These are phyloP conservation scores for Phenganax marumi DNA, from an alignment of 92 coral and sea anemone species.

Conservation along the genomic window DNA sequence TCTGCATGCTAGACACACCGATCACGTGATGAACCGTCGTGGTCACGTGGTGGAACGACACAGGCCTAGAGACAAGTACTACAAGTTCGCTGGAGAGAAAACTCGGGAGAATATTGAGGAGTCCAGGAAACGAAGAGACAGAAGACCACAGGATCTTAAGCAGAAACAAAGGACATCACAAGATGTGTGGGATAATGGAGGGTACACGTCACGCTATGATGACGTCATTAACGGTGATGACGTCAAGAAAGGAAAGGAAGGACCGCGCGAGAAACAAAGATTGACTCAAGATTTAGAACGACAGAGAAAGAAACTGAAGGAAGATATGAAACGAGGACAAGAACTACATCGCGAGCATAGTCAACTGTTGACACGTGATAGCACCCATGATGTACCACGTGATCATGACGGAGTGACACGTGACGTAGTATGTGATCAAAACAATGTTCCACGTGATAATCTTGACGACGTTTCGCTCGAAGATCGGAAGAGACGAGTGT, in stretches of 20 bases:
- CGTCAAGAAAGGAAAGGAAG: conserved; percentile 60
- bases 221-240: conserved; percentile 36
- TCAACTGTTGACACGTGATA: conserved; percentile 38
- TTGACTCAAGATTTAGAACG: conserved; percentile 96
- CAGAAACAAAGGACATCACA: conserved; percentile 6
- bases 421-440: not conserved
- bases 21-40: conserved; percentile 27
- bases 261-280: conserved; percentile 97
- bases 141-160: not conserved
- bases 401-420: not conserved
- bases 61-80: conserved; percentile 19
- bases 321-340: conserved; percentile 94
- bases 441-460: conserved; percentile 3
- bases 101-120: not conserved
- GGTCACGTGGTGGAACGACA: not conserved
- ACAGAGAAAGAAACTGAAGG: conserved; percentile 84
- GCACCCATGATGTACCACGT: conserved; percentile 1
- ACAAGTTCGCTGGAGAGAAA: conserved; percentile 5
- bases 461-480: conserved; percentile 20
- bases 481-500: not conserved
- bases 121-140: not conserved
- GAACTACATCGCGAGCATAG: conserved; percentile 73
- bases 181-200: conserved; percentile 41
- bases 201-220: conserved; percentile 23
- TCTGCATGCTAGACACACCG: conserved; percentile 15